A percentile compares a stretch with the other conserved stretches of the same genome.
phyloP scores from a whole-genome alignment of 2,797 vertebrate genomes.

The Danio aesculapii region DNA sequence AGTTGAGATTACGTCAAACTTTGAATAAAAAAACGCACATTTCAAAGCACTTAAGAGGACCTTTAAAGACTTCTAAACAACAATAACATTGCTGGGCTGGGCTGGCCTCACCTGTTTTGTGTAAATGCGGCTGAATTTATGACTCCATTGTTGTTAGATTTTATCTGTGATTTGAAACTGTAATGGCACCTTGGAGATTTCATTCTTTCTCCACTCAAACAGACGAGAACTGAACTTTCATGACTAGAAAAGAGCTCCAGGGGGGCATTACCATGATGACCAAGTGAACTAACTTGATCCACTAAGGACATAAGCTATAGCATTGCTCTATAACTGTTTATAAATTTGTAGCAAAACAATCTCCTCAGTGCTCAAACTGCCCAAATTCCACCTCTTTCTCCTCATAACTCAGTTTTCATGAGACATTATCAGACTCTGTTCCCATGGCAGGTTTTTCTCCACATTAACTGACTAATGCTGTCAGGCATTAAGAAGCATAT shows the following conservation, averaged over 20 bases:
- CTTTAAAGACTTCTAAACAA: neutral
- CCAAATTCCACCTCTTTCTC: neutral
- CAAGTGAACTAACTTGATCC: slow-evolving; percentile 15
- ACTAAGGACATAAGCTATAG: slow-evolving; percentile 7
- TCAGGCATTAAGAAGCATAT: slow-evolving; percentile 31
- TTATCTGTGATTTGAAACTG: slow-evolving; percentile 7
- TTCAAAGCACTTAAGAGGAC: too few relatives aligned
- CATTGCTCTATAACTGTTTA: too few relatives aligned
- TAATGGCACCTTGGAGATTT: neutral
- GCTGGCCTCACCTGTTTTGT: neutral
- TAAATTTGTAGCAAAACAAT: neutral
- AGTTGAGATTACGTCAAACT: too few relatives aligned
- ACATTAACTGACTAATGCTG: slow-evolving; percentile 29
- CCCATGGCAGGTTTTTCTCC: slow-evolving; percentile 51
- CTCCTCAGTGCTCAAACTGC: neutral
- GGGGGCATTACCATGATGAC: neutral
- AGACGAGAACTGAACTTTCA: neutral
- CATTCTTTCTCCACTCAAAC: slow-evolving; percentile 8
- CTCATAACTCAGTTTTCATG: slow-evolving; percentile 65
- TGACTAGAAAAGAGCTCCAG: slow-evolving; percentile 6
- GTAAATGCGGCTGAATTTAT: neutral
- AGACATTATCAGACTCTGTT: slow-evolving; percentile 51
- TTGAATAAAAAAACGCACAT: too few relatives aligned
- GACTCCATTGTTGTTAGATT: neutral
- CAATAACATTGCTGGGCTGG: neutral